These are phyloP conservation scores for Galeopsomyia nigrocyanea DNA, from an alignment of 2,888 invertebrate genomes.

Conservation along the genomic window DNA sequence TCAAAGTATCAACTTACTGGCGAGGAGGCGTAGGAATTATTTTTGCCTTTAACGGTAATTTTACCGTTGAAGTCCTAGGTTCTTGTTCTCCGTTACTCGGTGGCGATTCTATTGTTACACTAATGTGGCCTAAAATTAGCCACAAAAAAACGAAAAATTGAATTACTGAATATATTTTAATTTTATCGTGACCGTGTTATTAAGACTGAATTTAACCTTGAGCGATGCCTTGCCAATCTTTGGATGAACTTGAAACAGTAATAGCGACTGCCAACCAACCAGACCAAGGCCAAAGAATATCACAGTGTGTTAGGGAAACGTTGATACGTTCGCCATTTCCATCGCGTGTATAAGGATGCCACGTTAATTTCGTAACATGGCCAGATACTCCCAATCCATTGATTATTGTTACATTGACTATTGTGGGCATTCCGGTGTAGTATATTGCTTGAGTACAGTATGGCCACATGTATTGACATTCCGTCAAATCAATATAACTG, in stretches of 20 bases:
- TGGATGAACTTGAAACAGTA: conserved; percentile 76
- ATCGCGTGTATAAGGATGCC: conserved; percentile 90
- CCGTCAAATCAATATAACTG: conserved; percentile 93
- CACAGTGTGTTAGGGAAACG: conserved; percentile 83
- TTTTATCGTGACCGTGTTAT: neutral
- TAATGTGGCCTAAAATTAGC: conserved; percentile 77
- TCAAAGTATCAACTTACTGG: conserved; percentile 69
- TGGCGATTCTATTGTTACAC: conserved; percentile 86
- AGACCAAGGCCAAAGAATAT: conserved; percentile 96
- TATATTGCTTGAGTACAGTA: conserved; percentile 97
- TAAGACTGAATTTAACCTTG: conserved; percentile 70
- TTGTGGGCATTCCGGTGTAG: conserved; percentile 86
- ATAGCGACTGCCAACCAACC: conserved; percentile 92
- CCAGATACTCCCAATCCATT: conserved; percentile 95
- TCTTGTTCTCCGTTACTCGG: conserved; percentile 75
- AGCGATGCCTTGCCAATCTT: conserved; percentile 81
- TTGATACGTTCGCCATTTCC: conserved; percentile 80
- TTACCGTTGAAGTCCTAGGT: conserved; percentile 73
- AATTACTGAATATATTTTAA: neutral
- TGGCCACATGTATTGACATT: conserved; percentile 99
- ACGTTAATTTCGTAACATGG: conserved; percentile 75
- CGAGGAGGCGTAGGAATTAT: conserved; percentile 93
- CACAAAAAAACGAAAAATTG: conserved; percentile 3
- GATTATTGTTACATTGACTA: conserved; percentile 93
- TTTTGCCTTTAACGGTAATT: conserved; percentile 80